Percentiles rank a stretch among this genome's conserved stretches.
Conservation (phyloP, 1,140 invertebrate genomes). For the Cydia fagiglandana region DNA sequence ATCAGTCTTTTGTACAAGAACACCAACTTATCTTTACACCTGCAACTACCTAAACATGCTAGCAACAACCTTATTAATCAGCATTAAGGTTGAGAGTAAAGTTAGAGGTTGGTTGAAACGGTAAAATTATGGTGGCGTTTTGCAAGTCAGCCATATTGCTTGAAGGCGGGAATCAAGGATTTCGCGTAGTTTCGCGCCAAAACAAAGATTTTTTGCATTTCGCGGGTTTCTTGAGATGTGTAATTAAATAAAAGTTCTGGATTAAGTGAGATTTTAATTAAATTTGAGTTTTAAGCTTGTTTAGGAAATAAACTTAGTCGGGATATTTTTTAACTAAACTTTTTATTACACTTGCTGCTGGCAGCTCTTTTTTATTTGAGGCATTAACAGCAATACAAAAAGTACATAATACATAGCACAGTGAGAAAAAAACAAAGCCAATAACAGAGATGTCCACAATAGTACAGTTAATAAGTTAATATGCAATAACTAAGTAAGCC, state of each 20-base stretch:
- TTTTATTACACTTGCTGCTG: too few relatives aligned
- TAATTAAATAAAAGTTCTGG: constrained; percentile 9
- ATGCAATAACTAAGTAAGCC: too few relatives aligned
- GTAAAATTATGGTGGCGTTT: neutral
- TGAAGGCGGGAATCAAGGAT: constrained; percentile 55
- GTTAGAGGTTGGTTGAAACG: neutral
- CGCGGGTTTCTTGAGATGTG: neutral
- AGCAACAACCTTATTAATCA: constrained; percentile 25
- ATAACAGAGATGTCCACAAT: too few relatives aligned
- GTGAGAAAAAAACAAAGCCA: too few relatives aligned
- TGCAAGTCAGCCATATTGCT: constrained; percentile 43
- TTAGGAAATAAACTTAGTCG: too few relatives aligned
- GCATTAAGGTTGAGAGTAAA: constrained; percentile 35
- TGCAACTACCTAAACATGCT: neutral
- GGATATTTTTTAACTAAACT: too few relatives aligned
- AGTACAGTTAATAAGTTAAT: too few relatives aligned
- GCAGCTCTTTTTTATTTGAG: too few relatives aligned
- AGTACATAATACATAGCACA: too few relatives aligned
- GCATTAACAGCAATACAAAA: too few relatives aligned
- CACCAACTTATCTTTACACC: constrained; percentile 33
- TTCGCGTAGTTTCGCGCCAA: constrained; percentile 51
- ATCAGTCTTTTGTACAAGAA: constrained; percentile 51
- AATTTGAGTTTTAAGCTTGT: neutral
- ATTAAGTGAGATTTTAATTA: neutral
- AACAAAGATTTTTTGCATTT: constrained; percentile 48